These are phyloP conservation scores for Uria lomvia DNA, from an alignment of 2,113 vertebrate genomes.

Conservation along the genomic window DNA sequence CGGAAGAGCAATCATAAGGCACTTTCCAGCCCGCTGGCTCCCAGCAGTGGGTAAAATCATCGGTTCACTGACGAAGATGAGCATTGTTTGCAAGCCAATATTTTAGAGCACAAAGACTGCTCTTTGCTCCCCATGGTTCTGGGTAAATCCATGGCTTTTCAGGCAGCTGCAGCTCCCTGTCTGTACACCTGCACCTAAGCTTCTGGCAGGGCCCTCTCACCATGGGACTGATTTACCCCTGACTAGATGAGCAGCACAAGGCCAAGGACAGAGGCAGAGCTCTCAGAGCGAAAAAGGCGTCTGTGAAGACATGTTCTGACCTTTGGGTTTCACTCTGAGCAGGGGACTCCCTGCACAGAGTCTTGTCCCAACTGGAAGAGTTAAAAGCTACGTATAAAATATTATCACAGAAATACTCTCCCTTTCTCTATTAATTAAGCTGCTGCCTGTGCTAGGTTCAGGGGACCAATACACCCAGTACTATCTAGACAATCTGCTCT, in stretches of 20 bases:
- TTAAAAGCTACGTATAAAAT: neutral
- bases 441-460: neutral
- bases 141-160: neutral
- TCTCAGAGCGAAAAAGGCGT: neutral
- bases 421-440: neutral
- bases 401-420: neutral
- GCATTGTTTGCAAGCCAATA: neutral
- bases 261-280: neutral
- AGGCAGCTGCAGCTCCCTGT: constrained; percentile 39
- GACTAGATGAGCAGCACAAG: neutral
- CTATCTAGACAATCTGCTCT: neutral
- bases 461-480: neutral
- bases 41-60: constrained; percentile 23
- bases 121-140: neutral
- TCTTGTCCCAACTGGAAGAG: neutral
- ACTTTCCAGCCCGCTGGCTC: neutral
- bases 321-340: neutral
- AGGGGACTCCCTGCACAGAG: neutral
- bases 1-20: neutral
- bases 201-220: neutral
- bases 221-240: neutral
- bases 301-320: neutral
- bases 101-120: neutral
- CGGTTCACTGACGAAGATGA: neutral
- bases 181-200: constrained; percentile 20